phyloP scores from a whole-genome alignment of 2,888 invertebrate genomes.

The Orthosia cruda region DNA sequence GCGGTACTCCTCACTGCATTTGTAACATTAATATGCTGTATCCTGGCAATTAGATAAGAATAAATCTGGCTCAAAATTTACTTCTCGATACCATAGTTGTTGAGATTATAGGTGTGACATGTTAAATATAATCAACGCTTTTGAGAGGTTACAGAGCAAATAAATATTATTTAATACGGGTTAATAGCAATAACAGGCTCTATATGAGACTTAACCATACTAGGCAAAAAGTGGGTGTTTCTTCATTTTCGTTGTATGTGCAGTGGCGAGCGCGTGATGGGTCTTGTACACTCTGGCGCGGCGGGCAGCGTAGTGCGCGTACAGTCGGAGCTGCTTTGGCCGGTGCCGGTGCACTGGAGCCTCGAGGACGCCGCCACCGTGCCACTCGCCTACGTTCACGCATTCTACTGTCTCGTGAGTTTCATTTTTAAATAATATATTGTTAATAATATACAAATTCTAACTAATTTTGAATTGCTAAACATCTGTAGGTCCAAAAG shows the following conservation, averaged over 20 bases:
- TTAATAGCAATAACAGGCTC: neutral
- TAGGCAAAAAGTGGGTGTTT: too few species aligned
- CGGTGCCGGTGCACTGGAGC: constrained; percentile 93
- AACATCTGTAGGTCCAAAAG: neutral
- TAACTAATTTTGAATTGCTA: neutral
- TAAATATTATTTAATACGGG: neutral
- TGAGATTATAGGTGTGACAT: neutral
- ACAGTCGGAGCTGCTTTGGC: constrained; percentile 91
- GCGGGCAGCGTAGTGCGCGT: constrained; percentile 91
- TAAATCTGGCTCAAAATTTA: neutral
- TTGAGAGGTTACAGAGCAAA: neutral
- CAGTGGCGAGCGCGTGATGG: constrained; percentile 91
- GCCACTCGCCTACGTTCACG: constrained; percentile 94
- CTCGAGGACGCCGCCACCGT: constrained; percentile 95
- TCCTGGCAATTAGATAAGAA: too few species aligned
- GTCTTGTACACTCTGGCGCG: constrained; percentile 90
- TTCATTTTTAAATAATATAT: neutral
- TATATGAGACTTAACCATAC: too few species aligned
- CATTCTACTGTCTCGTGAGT: constrained; percentile 83
- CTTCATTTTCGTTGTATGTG: neutral
- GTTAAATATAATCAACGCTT: neutral
- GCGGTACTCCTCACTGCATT: too few species aligned
- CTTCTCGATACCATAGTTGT: neutral
- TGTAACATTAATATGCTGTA: too few species aligned
- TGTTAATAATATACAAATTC: neutral